phyloP scores from a whole-genome alignment of 2,888 invertebrate genomes.

The Ormyrus labotus region DNA sequence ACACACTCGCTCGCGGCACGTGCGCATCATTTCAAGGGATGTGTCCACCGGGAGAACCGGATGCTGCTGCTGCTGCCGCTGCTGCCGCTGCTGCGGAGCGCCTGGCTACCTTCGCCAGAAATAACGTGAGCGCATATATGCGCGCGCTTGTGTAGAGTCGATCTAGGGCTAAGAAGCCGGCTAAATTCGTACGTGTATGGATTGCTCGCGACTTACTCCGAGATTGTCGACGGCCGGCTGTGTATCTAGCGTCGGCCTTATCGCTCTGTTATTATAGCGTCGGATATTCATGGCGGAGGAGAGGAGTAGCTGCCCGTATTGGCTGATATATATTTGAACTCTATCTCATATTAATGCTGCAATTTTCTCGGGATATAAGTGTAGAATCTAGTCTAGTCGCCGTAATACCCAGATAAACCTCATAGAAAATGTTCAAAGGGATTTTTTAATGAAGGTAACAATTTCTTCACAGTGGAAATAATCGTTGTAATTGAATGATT shows the following conservation, averaged over 20 bases:
- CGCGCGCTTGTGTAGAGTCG: neutral
- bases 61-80: constrained; percentile 24
- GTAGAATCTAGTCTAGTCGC: no score
- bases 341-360: no score
- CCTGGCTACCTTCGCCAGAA: neutral
- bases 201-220: neutral
- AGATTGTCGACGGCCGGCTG: neutral
- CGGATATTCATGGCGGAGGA: constrained; percentile 13
- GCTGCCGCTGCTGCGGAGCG: neutral
- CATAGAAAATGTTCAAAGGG: no score
- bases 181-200: neutral
- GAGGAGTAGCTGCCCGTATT: neutral
- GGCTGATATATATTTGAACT: no score
- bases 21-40: constrained; percentile 45
- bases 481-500: no score
- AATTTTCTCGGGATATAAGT: no score
- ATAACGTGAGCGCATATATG: constrained; percentile 16
- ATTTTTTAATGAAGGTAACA: no score
- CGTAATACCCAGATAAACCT: no score
- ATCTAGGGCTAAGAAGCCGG: constrained; percentile 13
- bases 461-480: no score
- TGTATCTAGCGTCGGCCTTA: constrained; percentile 5
- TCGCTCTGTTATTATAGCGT: constrained; percentile 24
- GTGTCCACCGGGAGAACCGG: constrained; percentile 39
- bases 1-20: constrained; percentile 31